Percentiles rank a stretch among this genome's conserved stretches.
These are phyloP conservation scores for Ispidina lecontei DNA, from an alignment of 2,797 vertebrate genomes.

Conservation along the genomic window DNA sequence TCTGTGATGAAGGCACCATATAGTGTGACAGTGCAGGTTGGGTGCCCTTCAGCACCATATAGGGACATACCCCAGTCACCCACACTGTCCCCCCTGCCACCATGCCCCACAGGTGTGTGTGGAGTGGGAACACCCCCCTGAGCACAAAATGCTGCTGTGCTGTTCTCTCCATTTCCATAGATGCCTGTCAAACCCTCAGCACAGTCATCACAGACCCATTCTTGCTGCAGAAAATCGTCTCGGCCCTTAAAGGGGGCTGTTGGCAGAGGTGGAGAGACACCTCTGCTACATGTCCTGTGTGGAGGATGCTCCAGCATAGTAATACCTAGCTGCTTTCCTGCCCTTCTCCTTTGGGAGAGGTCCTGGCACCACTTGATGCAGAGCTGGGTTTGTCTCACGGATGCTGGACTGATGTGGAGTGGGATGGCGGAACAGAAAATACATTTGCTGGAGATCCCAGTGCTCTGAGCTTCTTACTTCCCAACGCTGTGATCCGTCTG, in stretches of 20 bases:
- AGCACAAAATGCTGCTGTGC: not conserved
- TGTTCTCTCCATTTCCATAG: not conserved
- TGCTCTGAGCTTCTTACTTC: not conserved
- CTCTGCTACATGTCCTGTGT: fast-evolving
- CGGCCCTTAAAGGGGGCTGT: not conserved
- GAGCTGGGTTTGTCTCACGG: not conserved
- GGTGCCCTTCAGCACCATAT: not conserved
- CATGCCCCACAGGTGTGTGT: fast-evolving
- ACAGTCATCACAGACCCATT: not conserved
- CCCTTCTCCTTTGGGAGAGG: not conserved
- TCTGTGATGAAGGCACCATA: not conserved
- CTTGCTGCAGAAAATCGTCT: not conserved
- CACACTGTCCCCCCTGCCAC: fast-evolving
- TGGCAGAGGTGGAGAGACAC: fast-evolving
- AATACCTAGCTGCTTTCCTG: not conserved
- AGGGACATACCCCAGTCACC: not conserved
- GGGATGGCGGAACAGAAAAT: not conserved
- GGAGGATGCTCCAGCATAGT: not conserved
- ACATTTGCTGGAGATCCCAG: fast-evolving
- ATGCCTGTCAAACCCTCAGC: not conserved
- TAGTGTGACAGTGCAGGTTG: not conserved
- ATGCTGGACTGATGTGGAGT: not conserved
- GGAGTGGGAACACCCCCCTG: not conserved
- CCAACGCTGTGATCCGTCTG: not conserved
- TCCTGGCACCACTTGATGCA: fast-evolving